phyloP scores from a whole-genome alignment of 2,888 invertebrate genomes.

The Campoplex capitator region DNA sequence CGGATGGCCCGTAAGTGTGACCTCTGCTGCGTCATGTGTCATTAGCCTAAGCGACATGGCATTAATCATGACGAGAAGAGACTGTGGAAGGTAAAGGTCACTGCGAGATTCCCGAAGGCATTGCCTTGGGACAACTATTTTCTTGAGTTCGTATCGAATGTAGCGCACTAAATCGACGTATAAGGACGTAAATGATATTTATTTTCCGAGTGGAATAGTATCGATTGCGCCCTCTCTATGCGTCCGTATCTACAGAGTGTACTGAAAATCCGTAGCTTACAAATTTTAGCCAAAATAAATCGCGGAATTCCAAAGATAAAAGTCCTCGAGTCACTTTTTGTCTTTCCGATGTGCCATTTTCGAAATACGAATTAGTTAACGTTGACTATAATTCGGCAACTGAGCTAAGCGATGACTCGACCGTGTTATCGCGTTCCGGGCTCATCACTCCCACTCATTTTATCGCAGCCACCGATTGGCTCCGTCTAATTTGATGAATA shows the following conservation, averaged over 20 bases:
- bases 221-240: not conserved
- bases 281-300: not conserved
- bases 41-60: conserved; percentile 33
- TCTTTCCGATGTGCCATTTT: not conserved
- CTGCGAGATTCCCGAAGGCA: not conserved
- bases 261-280: not conserved
- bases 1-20: conserved; percentile 33
- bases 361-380: not conserved
- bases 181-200: conserved; percentile 1
- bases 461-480: not conserved
- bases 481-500: not conserved
- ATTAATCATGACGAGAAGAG: conserved; percentile 49
- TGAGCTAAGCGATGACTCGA: too few relatives aligned
- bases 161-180: not conserved
- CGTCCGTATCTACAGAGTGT: not conserved
- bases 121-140: conserved; percentile 2
- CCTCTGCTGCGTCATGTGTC: conserved; percentile 28
- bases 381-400: too few relatives aligned
- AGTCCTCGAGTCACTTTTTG: not conserved
- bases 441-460: not conserved
- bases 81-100: not conserved
- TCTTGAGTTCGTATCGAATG: not conserved
- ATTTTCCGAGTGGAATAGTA: conserved; percentile 2
- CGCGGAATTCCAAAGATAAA: not conserved
- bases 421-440: not conserved